Base-by-base conservation (phyloP, 2,888 invertebrate species). In the Cerastis leucographa region DNA sequence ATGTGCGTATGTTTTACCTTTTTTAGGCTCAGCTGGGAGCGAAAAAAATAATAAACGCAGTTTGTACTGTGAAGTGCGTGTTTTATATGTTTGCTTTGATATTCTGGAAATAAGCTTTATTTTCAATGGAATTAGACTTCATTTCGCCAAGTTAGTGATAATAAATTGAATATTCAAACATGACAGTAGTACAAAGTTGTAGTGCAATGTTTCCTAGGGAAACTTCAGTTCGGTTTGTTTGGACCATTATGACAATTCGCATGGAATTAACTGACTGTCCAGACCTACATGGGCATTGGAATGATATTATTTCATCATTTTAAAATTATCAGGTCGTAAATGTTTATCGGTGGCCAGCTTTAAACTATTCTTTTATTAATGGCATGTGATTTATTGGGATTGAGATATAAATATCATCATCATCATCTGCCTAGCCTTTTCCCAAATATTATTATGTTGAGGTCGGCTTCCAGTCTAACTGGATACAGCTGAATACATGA, bases 1-100 rank as follows among this genome's bases (percentile, higher is more conserved):
- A 86, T 83, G 74, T 70, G 19, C 40, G 65, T 86, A 66, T 67
- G 71, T 71, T 71, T 83, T 71, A 51, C 69, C 54, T 74, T 86
- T 86, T 84, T 84, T 72, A 61, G 65, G n/a, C 40, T 73, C 54
- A 77, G 62, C 59, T 83, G 78, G 67, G 19, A 74, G 35, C 19
- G 65, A 66, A 80, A 80, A 70, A 80, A 73, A 80, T 44, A 85
- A 70, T 61, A 85, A 72, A 69, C 68, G 56, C 11, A 19, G 67
- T 35, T 35, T 29, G 40, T 81, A 29, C 49, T 54, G 35, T 22
- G 65, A n/a, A 74, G 7, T 44, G 25, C 6, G 25, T 19, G 75
- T 68, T 56, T 68, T 19, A 35, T 46, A 51, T 77, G 22, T 79
- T 49, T 42, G 56, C 14, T 35, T 83, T 42, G 6, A 54, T 68